Evolutionary conservation across 2,797 vertebrate species (phyloP).

Genomic region (Otolemur crassicaudatus): DNA sequence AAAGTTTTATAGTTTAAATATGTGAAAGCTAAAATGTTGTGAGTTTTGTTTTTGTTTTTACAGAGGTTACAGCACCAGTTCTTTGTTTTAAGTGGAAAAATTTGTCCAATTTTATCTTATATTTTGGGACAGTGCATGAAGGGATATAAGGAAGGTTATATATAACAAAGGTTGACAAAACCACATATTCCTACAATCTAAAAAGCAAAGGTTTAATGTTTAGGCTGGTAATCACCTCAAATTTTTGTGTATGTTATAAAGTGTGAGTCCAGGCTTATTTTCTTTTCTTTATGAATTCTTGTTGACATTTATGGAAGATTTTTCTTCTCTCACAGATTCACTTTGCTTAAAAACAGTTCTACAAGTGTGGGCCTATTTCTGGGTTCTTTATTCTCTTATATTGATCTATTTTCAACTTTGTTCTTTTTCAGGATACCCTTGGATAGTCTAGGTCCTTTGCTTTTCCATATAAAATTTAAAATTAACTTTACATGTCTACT

Average conservation of each 20-base stretch:
- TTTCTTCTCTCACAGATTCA: not conserved
- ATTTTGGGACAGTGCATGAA: no score
- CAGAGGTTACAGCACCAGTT: no score
- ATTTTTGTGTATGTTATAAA: not conserved
- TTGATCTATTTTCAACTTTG: not conserved
- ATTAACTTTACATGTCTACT: not conserved
- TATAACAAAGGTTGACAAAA: no score
- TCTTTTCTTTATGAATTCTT: not conserved
- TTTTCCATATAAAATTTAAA: not conserved
- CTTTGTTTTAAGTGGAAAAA: no score
- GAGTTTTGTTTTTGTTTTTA: no score
- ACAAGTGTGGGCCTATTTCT: rapidly evolving
- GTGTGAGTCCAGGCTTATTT: not conserved
- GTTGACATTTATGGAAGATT: not conserved
- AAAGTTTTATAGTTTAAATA: not conserved
- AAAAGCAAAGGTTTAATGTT: not conserved
- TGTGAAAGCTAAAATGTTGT: not conserved
- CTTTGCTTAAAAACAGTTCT: not conserved
- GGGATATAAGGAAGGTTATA: no score
- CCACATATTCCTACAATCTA: no score
- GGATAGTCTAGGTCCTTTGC: not conserved
- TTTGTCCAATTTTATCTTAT: no score
- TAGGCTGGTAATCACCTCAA: not conserved
- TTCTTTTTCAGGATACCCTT: not conserved
- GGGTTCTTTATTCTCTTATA: not conserved